Evolutionary conservation across 2,113 vertebrate genomes (phyloP).

Genomic region (Gopherus evgoodei): DNA sequence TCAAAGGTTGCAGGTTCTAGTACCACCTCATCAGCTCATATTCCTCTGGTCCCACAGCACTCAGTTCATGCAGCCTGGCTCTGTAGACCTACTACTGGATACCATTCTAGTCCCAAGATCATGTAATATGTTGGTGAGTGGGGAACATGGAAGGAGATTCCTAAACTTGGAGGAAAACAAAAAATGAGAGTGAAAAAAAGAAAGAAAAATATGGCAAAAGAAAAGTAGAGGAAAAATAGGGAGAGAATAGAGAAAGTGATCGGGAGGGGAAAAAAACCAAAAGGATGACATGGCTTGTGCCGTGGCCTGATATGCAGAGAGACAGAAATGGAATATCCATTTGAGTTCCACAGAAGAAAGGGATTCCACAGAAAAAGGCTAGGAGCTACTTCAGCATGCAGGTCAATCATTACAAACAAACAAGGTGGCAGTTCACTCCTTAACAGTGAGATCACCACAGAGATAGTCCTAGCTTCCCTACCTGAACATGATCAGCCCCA

Average conservation of each 20-base stretch:
- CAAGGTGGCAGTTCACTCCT: not conserved
- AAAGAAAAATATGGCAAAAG: not conserved
- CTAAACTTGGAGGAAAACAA: not conserved
- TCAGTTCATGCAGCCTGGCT: not conserved
- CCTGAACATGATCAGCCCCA: not conserved
- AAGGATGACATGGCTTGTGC: not conserved
- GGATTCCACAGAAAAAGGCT: no score
- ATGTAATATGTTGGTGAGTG: not conserved
- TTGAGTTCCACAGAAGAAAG: not conserved
- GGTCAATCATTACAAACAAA: not conserved
- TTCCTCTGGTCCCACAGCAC: not conserved
- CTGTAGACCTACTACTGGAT: not conserved
- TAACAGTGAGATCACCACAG: accelerated
- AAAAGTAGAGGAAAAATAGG: no score
- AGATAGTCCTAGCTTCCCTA: not conserved
- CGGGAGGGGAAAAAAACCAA: not conserved
- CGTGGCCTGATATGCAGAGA: not conserved
- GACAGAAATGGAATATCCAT: not conserved
- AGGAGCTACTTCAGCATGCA: accelerated
- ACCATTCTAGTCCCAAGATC: not conserved
- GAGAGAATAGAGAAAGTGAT: not conserved
- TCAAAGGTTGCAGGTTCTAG: not conserved
- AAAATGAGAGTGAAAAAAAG: not conserved
- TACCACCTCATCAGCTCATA: not conserved
- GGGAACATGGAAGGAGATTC: not conserved